Base-by-base conservation (phyloP, 30 jellyfish, hydroid and myxozoan species). In the Pelagia noctiluca region DNA sequence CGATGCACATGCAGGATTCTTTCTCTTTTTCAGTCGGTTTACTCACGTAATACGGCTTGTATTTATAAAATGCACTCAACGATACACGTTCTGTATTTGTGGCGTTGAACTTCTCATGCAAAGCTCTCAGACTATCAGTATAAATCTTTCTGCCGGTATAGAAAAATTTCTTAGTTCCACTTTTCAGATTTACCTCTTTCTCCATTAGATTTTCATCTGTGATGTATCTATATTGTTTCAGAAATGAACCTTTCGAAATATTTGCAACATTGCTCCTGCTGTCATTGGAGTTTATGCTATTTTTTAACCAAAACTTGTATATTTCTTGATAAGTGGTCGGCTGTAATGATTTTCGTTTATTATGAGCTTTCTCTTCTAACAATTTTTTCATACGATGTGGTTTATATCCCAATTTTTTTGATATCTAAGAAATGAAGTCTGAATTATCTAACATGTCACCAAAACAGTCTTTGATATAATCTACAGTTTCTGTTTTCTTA, bases 1-100 rank as follows among this genome's bases (percentile, higher is more conserved):
- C 1, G 21, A 73, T 73, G 86, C 86, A 49, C 10, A 73, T 19
- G 23, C 86, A 73, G 76, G 79, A 36, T 32, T 38, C 13, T 31
- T 42, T 42, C 16, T 42, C 57, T 16, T 42, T 42, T 42, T 42
- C 57, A 42, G 12, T 42, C 16, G 57, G 57, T 5, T 5, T 16
- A 42, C 8, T 16, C 8, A 8, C 8, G 57, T 42, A 42, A 42
- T 5, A 42, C 12, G 57, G 57, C 16, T 42, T 42, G 16, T 5
- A 42, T 8, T 42, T 42, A 5, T 5, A 42, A 42, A 42, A 42
- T 8, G 57, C 16, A 42, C 12, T 42, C 16, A 5, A 42, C 12
- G 16, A 42, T 5, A 42, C 57, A 16, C 12, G 57, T n/a, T n/a
- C n/a, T 5, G 16, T 42, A 42, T 42, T 42, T 42, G 8, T 42